Conservation (phyloP, 1,140 invertebrate species). For the Cotesia glomerata region DNA sequence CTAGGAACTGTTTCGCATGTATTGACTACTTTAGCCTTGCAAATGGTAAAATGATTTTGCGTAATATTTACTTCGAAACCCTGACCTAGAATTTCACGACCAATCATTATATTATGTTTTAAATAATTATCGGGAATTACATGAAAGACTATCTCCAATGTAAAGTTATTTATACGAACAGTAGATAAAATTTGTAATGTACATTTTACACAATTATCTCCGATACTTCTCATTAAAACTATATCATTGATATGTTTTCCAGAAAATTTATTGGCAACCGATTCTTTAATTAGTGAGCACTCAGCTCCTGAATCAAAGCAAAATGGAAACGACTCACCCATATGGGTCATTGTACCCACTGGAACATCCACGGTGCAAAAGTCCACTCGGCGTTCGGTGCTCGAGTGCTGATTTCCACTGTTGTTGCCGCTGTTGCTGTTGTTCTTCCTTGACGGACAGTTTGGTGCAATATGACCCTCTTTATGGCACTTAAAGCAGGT, state of each 20-base stretch:
- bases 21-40: not conserved
- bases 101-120: constrained; percentile 16
- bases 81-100: constrained; percentile 7
- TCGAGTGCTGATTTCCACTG: no score
- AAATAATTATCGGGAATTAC: constrained; percentile 12
- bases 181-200: not conserved
- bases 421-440: not conserved
- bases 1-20: not conserved
- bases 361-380: not conserved
- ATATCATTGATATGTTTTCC: constrained; percentile 14
- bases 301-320: constrained; percentile 32
- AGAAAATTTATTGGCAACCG: constrained; percentile 10
- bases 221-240: constrained; percentile 20
- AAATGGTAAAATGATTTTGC: not conserved
- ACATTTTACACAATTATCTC: not conserved
- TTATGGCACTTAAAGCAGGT: constrained; percentile 17
- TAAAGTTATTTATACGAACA: not conserved
- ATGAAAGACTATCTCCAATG: constrained; percentile 8
- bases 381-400: not conserved
- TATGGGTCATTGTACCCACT: not conserved
- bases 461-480: constrained; percentile 4
- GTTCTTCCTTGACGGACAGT: not conserved
- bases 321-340: constrained; percentile 28
- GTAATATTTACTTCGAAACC: not conserved
- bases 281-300: constrained; percentile 29